Conservation (phyloP, 2,888 invertebrate genomes). For the Epistrophella euchroma region DNA sequence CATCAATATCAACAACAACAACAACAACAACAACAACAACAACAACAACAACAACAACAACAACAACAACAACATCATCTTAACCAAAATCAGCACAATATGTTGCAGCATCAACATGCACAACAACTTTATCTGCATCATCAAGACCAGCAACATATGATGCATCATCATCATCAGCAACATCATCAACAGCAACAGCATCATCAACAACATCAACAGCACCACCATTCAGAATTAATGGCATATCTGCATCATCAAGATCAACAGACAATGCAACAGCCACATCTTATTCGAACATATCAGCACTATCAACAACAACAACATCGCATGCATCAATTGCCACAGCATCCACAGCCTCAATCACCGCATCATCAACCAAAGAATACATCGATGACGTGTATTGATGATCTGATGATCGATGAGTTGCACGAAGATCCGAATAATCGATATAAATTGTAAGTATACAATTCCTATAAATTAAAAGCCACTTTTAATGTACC, state of each 20-base stretch:
- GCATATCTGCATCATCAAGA: conserved; percentile 74
- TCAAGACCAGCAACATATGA: conserved; percentile 57
- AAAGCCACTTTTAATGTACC: no score
- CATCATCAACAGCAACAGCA: conserved; percentile 30
- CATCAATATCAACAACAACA: conserved; percentile 25
- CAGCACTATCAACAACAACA: conserved; percentile 78
- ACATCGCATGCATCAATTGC: conserved; percentile 81
- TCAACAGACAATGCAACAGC: conserved; percentile 75
- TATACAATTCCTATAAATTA: no score
- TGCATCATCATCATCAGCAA: conserved; percentile 49
- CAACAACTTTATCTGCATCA: conserved; percentile 57
- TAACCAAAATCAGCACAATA: conserved; percentile 39
- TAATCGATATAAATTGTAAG: conserved; percentile 82
- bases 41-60: conserved; percentile 22
- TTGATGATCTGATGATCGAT: conserved; percentile 82
- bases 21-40: conserved; percentile 30
- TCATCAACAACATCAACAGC: conserved; percentile 77
- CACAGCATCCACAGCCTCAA: conserved; percentile 77
- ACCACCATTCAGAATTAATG: conserved; percentile 77
- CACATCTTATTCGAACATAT: conserved; percentile 79
- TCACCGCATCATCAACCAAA: conserved; percentile 75
- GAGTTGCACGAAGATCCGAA: conserved; percentile 81
- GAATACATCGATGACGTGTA: conserved; percentile 69
- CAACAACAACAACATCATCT: conserved; percentile 33
- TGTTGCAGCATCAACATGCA: conserved; percentile 53